Percentiles rank a stretch among this genome's conserved stretches.
These are phyloP conservation scores for Leptodactylus fallax DNA, from an alignment of 2,797 vertebrate species.

Conservation along the genomic window DNA sequence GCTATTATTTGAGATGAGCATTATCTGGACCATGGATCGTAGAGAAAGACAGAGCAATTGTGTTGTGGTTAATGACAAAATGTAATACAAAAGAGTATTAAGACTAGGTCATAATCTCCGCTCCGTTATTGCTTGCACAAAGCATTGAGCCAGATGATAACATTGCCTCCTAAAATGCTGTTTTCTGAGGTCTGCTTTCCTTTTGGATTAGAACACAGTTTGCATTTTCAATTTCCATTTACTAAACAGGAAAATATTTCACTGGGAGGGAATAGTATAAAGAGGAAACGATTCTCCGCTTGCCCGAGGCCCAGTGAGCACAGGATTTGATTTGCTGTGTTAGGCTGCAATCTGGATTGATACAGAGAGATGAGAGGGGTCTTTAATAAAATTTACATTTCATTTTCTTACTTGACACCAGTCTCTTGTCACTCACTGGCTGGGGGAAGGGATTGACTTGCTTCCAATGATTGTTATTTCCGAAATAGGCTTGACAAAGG, in stretches of 20 bases:
- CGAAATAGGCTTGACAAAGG: constrained; percentile 20
- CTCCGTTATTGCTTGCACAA: constrained; percentile 29
- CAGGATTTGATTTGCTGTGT: constrained; percentile 87
- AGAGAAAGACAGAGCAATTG: constrained; percentile 23
- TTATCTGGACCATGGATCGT: constrained; percentile 33
- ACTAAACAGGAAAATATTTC: constrained; percentile 85
- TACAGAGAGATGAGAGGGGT: constrained; percentile 84
- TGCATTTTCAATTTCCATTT: constrained; percentile 84
- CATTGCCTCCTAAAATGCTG: constrained; percentile 64
- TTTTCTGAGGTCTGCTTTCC: constrained; percentile 71
- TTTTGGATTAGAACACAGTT: constrained; percentile 78
- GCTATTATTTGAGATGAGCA: constrained; percentile 1
- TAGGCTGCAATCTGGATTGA: constrained; percentile 86
- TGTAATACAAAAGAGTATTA: constrained; percentile 46
- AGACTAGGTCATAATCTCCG: constrained; percentile 39
- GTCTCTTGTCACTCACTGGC: constrained; percentile 81
- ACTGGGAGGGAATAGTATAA: constrained; percentile 81
- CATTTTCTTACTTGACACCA: constrained; percentile 86
- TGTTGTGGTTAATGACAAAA: constrained; percentile 45
- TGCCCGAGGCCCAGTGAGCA: constrained; percentile 79
- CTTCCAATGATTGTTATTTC: constrained; percentile 76
- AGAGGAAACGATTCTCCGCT: constrained; percentile 80
- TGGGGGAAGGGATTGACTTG: constrained; percentile 70
- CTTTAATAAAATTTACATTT: constrained; percentile 92
- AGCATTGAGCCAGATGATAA: constrained; percentile 52